Evolutionary conservation across 2,888 invertebrate species (phyloP), one percentile per base, ranked within the genome.

Genomic region (Lymantria monacha): DNA sequence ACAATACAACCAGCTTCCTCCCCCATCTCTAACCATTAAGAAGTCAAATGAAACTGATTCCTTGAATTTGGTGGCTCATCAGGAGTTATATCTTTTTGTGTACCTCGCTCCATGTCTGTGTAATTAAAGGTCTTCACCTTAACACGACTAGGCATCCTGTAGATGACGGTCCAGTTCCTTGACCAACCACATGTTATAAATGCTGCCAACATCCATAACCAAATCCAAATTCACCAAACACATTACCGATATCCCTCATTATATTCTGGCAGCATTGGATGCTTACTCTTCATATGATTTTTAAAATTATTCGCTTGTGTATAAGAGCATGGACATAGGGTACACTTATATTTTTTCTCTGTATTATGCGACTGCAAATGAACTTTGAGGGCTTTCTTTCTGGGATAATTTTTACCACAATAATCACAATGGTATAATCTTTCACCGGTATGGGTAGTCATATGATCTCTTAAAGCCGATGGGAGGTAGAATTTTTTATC

Each of bases 361-460:
- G 70, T 61, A 0, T 84, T 89, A 49, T 92, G 92, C 22, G 85
- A 88, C 43, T 92, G 81, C 55, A 89, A 79, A 66, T 93, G 93
- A 5, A 91, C 89, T 9, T 87, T 73, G 42, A 81, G 59, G 0
- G 92, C 74, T 14, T 76, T 69, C 33, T 87, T 79, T 46, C 92
- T 83, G 1, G 92, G 90, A 60, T 92, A 93, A 5, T 80, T 81
- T 66, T 92, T 93, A 0, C 86, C 88, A 53, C 93, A 93, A 43
- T 83, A 80, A 10, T 85, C 76, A 38, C 93, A 93, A 3, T 86
- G 72, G 44, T 85, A 92, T 7, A 90, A 87, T 12, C 87, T 72
- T 51, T 91, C 90, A 0, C 91, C 92, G 0, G 91, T 91, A 54
- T 92, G 92, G 10, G 87, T 87, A 0, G 91, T 80, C 70, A 90